Percentiles rank a stretch among this genome's conserved stretches.
Conservation (phyloP, 2,888 invertebrate genomes). For the Zele albiditarsus region DNA sequence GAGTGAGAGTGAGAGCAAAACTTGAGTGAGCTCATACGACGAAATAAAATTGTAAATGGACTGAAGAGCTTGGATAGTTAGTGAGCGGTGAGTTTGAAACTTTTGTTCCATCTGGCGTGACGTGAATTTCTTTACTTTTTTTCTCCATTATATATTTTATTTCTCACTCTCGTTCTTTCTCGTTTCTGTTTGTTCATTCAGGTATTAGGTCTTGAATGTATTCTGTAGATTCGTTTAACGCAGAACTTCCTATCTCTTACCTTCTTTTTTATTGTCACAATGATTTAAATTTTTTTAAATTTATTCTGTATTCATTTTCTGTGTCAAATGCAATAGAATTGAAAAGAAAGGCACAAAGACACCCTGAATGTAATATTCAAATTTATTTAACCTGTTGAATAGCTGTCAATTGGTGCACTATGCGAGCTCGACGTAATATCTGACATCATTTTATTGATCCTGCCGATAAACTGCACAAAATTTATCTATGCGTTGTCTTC, state of each 20-base stretch:
- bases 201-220: not conserved
- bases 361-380: not conserved
- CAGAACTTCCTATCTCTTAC: not conserved
- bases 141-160: not conserved
- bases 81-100: constrained; percentile 14
- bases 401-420: constrained; percentile 22
- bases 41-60: constrained; percentile 15
- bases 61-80: constrained; percentile 7
- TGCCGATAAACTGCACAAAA: not conserved
- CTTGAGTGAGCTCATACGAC: constrained; percentile 1
- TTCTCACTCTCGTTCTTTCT: not conserved
- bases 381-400: constrained; percentile 34
- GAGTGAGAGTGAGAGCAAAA: not conserved
- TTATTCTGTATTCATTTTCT: not conserved
- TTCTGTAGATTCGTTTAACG: not conserved
- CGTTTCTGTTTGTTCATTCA: not conserved
- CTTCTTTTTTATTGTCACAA: not conserved
- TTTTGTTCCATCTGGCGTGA: constrained; percentile 30
- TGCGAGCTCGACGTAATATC: constrained; percentile 14
- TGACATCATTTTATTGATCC: constrained; percentile 13
- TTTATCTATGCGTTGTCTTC: not conserved
- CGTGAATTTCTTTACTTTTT: constrained; percentile 1
- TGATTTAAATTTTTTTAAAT: not conserved
- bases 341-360: not conserved
- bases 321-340: not conserved